Evolutionary conservation across 1,140 invertebrate species (phyloP).

Genomic region (Acromyrmex echinatior): DNA sequence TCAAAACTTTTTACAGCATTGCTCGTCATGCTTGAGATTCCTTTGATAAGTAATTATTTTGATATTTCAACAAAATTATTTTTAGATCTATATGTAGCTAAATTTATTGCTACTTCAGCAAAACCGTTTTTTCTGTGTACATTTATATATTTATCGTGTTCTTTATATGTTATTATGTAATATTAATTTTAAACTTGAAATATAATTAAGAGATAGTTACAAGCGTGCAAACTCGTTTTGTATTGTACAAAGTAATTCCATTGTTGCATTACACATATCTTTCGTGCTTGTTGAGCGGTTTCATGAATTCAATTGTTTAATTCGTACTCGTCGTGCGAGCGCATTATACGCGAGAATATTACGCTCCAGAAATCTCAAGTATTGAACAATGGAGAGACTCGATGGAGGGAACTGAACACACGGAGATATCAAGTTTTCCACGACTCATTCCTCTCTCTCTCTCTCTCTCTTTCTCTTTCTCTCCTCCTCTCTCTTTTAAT

Average conservation of each 20-base stretch:
- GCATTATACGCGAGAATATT: constrained; percentile 58
- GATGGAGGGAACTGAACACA: constrained; percentile 25
- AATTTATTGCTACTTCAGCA: no score
- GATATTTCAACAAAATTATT: no score
- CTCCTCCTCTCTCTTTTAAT: constrained; percentile 30
- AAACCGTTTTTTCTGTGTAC: no score
- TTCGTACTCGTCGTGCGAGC: constrained; percentile 43
- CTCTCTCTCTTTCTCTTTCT: background rate
- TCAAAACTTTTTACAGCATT: no score
- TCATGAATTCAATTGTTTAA: constrained; percentile 56
- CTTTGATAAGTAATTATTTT: no score
- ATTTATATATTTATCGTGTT: background rate
- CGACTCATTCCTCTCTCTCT: constrained; percentile 10
- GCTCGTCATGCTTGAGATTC: no score
- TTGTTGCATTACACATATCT: constrained; percentile 48
- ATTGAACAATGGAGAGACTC: constrained; percentile 41
- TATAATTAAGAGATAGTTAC: constrained; percentile 22
- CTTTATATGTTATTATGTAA: background rate
- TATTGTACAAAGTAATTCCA: constrained; percentile 11
- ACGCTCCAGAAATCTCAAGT: constrained; percentile 65
- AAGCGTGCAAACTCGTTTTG: background rate
- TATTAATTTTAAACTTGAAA: constrained; percentile 1
- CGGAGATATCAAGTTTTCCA: constrained; percentile 57
- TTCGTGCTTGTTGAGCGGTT: constrained; percentile 39
- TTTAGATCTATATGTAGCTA: no score